Conservation (phyloP, 2,888 invertebrate species). For the Gortyna flavago region DNA sequence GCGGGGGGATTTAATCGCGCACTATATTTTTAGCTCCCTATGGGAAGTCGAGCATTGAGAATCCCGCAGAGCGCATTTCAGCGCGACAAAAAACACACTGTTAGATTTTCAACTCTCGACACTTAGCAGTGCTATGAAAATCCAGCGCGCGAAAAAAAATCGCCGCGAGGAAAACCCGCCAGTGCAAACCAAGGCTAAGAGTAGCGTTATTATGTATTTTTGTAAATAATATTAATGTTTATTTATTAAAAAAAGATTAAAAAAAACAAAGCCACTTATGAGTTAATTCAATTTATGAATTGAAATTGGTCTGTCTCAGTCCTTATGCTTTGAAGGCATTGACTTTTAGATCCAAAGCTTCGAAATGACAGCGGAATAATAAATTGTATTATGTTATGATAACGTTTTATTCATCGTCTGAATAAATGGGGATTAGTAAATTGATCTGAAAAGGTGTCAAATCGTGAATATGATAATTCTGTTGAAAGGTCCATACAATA, state of each 20-base stretch:
- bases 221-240: neutral
- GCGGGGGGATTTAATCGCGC: no score
- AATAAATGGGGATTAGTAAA: constrained; percentile 11
- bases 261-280: neutral
- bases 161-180: no score
- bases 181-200: neutral
- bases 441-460: neutral
- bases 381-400: neutral
- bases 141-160: no score
- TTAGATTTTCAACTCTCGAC: no score
- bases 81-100: no score
- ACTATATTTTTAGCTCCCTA: no score
- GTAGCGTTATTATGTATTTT: neutral
- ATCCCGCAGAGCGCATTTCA: no score
- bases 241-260: neutral
- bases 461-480: neutral
- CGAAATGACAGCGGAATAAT: constrained; percentile 21
- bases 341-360: neutral
- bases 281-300: neutral
- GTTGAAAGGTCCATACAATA: neutral
- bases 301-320: neutral
- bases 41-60: no score
- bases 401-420: constrained; percentile 4
- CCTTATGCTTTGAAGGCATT: constrained; percentile 6
- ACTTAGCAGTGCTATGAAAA: no score